Evolutionary conservation across 2,113 vertebrate species (phyloP).

Genomic region (Antigone vipio): DNA sequence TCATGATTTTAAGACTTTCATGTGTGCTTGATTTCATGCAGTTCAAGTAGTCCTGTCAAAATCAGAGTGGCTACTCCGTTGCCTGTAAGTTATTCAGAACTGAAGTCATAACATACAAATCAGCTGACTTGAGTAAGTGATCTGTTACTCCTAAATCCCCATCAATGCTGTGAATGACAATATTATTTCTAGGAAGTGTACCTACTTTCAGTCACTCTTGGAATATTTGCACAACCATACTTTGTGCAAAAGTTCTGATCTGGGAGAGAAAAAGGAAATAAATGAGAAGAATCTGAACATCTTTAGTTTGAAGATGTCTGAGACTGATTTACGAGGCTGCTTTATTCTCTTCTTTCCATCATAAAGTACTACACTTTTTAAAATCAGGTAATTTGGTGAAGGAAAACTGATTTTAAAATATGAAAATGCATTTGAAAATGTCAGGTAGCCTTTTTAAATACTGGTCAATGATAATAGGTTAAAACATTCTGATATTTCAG

Average conservation of each 20-base stretch:
- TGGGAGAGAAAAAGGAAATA: neutral
- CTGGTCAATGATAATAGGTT: neutral
- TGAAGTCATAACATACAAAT: neutral
- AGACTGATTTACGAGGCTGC: neutral
- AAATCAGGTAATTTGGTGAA: neutral
- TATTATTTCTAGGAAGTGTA: neutral
- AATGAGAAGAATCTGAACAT: neutral
- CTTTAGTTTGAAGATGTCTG: neutral
- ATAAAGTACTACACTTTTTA: neutral
- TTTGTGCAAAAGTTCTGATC: neutral
- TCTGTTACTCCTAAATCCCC: neutral
- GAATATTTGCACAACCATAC: neutral
- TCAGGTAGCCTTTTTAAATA: neutral
- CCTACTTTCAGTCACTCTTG: neutral
- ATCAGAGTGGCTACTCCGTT: neutral
- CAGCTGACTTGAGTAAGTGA: neutral
- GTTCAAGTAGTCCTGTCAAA: neutral
- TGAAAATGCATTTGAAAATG: neutral
- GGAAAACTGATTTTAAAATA: neutral
- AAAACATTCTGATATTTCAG: neutral
- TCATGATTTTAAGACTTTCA: neutral
- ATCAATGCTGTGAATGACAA: neutral
- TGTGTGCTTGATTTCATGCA: neutral
- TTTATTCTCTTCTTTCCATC: neutral
- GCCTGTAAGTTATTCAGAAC: neutral